Evolutionary conservation across 2,888 invertebrate species (phyloP), one percentile per base, ranked within the genome.

Genomic region (Diplolepis rosae): DNA sequence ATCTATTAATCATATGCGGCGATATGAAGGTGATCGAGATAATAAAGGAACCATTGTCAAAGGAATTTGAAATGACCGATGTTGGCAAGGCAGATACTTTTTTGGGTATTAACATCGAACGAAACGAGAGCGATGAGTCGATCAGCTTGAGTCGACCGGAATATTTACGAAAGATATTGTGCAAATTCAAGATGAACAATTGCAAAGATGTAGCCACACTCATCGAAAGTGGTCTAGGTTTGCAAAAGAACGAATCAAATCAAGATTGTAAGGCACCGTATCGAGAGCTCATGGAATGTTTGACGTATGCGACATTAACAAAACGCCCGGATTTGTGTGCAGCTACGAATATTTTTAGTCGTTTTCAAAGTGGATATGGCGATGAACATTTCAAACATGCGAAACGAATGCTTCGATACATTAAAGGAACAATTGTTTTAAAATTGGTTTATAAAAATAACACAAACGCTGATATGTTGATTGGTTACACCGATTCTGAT

Each of bases 331-430:
- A 80, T 69, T 30, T 54, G 13, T 54, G 54, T 28, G 32, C 24
- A 11, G n/a, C n/a, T 1, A 15, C 35, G 7, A 18, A 5, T 24
- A 18, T 35, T 9, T n/a, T 35, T 18, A 54, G 54, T 27, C 28
- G 54, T 15, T 54, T 54, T 54, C 54, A 54, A 7, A n/a, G 28
- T 27, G 28, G 28, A 11, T 24, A 24, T 1, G 28, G 28, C 28
- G 56, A 77, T 69, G 52, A 69, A 9, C 69, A 79, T 24, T 79
- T 74, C 68, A 68, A 67, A 39, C 76, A 73, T 42, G 54, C 80
- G 7, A 79, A 79, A 69, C 69, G 74, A 73, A 71, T 81, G 15
- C 48, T 81, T 18, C 65, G 80, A 52, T 79, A 82, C 66, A 52
- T 82, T n/a, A 73, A 77, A 52, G 72, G 70, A 18, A 80, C 80